A percentile compares a stretch with the other conserved stretches of the same genome.
Conservation (phyloP, 2,113 vertebrate genomes). For the Psettodes erumei region DNA sequence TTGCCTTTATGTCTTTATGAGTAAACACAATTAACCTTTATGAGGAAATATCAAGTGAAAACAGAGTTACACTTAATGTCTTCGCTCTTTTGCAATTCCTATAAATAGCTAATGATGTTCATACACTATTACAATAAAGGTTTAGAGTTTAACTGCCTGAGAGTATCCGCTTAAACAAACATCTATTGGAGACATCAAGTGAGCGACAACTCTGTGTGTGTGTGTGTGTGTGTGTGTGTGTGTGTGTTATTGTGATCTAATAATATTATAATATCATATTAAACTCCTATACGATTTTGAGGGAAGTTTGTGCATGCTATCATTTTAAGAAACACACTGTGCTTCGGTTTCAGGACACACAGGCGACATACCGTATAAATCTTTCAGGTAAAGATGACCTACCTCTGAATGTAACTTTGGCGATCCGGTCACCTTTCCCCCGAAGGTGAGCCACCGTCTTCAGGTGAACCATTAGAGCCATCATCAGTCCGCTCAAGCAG, state of each 20-base stretch:
- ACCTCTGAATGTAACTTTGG: slow-evolving; percentile 95
- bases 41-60: slow-evolving; percentile 4
- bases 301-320: neutral
- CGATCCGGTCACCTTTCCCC: slow-evolving; percentile 88
- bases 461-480: slow-evolving; percentile 90
- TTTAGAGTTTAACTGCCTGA: neutral
- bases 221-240: neutral
- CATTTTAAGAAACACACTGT: neutral
- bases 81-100: neutral
- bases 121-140: neutral
- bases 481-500: slow-evolving; percentile 69
- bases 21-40: neutral
- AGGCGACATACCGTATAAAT: no score
- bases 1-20: neutral
- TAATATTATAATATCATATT: no score
- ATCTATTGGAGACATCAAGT: neutral
- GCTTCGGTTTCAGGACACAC: neutral
- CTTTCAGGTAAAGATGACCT: slow-evolving; percentile 32
- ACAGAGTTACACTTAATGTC: neutral
- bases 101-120: neutral
- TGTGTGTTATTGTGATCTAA: neutral
- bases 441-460: slow-evolving; percentile 87
- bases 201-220: no score
- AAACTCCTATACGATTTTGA: neutral
- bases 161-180: neutral